Conservation (phyloP, 2,797 vertebrate species). For the Halcyon chelicuti region DNA sequence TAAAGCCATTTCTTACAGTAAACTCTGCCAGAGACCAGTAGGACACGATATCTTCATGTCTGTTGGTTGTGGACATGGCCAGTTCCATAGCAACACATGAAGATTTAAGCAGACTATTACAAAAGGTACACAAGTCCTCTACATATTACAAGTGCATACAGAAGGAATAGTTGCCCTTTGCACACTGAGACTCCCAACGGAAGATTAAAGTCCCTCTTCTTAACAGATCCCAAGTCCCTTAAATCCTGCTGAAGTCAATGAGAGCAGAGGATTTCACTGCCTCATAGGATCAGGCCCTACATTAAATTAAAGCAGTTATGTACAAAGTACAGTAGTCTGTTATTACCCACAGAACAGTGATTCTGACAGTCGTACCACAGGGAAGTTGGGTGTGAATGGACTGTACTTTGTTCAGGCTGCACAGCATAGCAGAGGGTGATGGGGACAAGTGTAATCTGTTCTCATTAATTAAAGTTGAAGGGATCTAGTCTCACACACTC, state of each 20-base stretch:
- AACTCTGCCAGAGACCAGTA: constrained; percentile 31
- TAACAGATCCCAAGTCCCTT: neutral
- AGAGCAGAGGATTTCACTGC: neutral
- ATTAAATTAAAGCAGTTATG: neutral
- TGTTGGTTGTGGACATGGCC: neutral
- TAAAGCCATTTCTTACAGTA: constrained; percentile 13
- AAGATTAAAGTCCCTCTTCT: neutral
- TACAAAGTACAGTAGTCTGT: neutral
- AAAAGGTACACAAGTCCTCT: constrained; percentile 32
- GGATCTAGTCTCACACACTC: neutral
- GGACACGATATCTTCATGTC: neutral
- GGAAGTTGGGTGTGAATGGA: neutral
- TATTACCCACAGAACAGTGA: neutral
- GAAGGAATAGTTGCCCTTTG: neutral
- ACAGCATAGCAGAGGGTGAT: neutral
- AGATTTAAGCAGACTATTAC: constrained; percentile 8
- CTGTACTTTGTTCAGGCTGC: neutral
- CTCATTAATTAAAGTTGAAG: neutral
- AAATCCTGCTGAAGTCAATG: neutral
- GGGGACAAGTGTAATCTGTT: neutral
- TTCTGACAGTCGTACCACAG: fast-evolving
- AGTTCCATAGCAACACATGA: constrained; percentile 31
- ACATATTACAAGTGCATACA: neutral
- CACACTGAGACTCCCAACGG: fast-evolving
- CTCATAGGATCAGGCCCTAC: neutral